phyloP scores from a whole-genome alignment of 64 coral and sea anemone genomes.

The Pocillopora verrucosa region DNA sequence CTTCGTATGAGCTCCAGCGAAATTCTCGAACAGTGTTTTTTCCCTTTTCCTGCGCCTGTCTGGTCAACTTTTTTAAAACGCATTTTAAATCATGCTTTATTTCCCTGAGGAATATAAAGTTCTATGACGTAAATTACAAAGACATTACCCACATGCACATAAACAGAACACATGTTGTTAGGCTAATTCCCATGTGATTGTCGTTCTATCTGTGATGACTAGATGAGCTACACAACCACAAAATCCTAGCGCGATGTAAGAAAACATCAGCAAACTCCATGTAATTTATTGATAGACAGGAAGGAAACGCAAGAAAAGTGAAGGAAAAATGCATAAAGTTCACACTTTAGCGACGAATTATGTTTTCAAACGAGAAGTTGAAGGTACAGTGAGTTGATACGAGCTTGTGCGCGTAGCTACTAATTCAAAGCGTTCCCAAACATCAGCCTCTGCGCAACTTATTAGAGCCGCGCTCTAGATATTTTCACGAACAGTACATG shows the following conservation, averaged over 20 bases:
- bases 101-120: constrained; percentile 28
- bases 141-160: neutral
- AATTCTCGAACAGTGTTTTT: no score
- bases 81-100: neutral
- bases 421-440: neutral
- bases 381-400: neutral
- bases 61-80: neutral
- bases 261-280: neutral
- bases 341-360: neutral
- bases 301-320: neutral
- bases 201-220: neutral
- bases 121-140: constrained; percentile 2
- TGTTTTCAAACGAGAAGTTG: neutral
- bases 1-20: no score
- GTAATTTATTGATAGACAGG: neutral
- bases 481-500: neutral
- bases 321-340: neutral
- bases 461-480: neutral
- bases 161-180: constrained; percentile 5
- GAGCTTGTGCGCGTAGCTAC: neutral
- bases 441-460: neutral
- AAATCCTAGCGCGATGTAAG: neutral
- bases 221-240: neutral
- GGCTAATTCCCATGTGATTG: neutral
- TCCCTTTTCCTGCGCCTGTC: no score